Base-by-base conservation (phyloP, 2,797 vertebrate genomes). In the Miichthys miiuy region DNA sequence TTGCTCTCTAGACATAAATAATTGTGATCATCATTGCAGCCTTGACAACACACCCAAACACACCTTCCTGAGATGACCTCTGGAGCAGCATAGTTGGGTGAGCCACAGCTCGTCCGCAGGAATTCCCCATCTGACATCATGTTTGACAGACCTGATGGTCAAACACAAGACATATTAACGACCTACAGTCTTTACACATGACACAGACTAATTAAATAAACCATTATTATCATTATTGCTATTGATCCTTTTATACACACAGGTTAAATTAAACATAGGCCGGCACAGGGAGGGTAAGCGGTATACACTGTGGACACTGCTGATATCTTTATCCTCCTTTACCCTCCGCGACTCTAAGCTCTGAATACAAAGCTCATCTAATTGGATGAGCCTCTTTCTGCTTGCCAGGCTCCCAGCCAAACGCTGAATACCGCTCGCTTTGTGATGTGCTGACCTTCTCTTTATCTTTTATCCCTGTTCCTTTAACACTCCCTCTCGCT, bases 51-150 rank as follows among this genome's bases (percentile, higher is more conserved):
- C 44, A 21, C 8, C 8, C 34, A 38, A 9, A 77, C 84, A 89
- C 87, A 99, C 98, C 98, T 97, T 95, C 98, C 98, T 72, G 98
- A 99, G 92, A 99, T 99, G 88, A 99, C 98, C 94, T 99, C 98
- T 48, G 98, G 98, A 75, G 98, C 98, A 63, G 98, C 98, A 7
- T 99, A 99, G 92, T 99, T 99, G 44, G 98, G 98, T 48, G 98
- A 99, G 7, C 98, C 98, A 74, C 98, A 99, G 90, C 98, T 99
- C n/a, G 98, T 99, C 83, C 98, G 94, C 6, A 99, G 94, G 88
- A 99, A 99, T 90, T 99, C 98, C 0, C 98, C 98, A 68, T 99
- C 98, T 80, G 98, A 99, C 98, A 99, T 99, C 98, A 99, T 99
- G 93, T 99, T 99, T 60, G 98, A 99, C 77, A 99, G 90, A 13